Evolutionary conservation across 2,888 invertebrate genomes (phyloP).

Genomic region (Clunio marinus): DNA sequence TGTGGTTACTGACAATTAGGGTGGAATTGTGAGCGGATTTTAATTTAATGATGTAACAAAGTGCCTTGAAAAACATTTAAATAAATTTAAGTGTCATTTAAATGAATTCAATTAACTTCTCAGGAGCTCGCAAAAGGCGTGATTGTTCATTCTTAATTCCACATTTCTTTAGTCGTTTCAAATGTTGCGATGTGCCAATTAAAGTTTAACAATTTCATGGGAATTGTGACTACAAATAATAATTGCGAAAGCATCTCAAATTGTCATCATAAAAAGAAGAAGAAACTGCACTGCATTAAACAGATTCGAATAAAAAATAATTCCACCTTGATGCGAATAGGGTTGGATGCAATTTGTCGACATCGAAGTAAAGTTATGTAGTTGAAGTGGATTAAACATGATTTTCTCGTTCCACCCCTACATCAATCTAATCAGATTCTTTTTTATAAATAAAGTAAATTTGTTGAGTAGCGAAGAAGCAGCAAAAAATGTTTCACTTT

Average conservation of each 20-base stretch:
- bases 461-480: too few species aligned
- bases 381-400: constrained; percentile 17
- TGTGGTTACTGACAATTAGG: constrained; percentile 20
- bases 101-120: constrained; percentile 13
- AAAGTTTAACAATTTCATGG: too few species aligned
- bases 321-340: constrained; percentile 33
- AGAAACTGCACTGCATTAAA: neutral
- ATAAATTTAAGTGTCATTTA: neutral
- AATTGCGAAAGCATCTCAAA: neutral
- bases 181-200: too few species aligned
- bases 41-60: constrained; percentile 12
- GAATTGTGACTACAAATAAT: too few species aligned
- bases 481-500: constrained; percentile 3
- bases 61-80: constrained; percentile 8
- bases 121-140: too few species aligned
- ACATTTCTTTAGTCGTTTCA: too few species aligned
- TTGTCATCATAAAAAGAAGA: constrained; percentile 18
- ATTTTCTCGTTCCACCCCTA: constrained; percentile 26
- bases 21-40: constrained; percentile 31
- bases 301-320: neutral
- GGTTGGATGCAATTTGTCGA: constrained; percentile 38
- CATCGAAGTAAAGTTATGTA: constrained; percentile 2
- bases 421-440: constrained; percentile 32
- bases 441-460: neutral
- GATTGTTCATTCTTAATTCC: too few species aligned